A percentile compares a stretch with the other conserved stretches of the same genome.
phyloP scores from a whole-genome alignment of 2,113 vertebrate species.

The Cyprinodon tularosa region DNA sequence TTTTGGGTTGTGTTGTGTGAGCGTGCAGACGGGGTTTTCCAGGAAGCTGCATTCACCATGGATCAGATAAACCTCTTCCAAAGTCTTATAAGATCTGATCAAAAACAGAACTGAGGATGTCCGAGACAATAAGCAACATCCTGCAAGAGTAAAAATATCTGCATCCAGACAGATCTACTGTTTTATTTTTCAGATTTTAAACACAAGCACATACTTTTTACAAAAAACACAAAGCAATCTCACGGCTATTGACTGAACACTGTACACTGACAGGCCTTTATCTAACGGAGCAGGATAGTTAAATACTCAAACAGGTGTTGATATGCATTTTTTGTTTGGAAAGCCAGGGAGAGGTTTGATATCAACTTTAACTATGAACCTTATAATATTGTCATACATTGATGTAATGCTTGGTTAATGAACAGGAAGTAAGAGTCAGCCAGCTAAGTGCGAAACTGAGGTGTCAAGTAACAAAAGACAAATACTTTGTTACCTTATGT shows the following conservation, averaged over 20 bases:
- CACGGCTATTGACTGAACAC: background rate
- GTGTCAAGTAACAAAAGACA: too few relatives aligned
- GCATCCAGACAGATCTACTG: background rate
- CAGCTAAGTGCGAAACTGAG: too few relatives aligned
- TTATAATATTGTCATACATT: background rate
- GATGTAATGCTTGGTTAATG: too few relatives aligned
- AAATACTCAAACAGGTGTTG: too few relatives aligned
- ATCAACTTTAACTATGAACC: background rate
- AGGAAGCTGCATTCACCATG: slow-evolving; percentile 51
- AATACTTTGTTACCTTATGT: too few relatives aligned
- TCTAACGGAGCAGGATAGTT: too few relatives aligned
- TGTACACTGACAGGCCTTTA: too few relatives aligned
- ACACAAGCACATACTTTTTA: background rate
- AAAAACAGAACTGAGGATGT: slow-evolving; percentile 1
- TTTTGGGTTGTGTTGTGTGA: slow-evolving; percentile 13
- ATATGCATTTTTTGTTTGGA: too few relatives aligned
- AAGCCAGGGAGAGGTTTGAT: background rate
- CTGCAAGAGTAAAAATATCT: background rate
- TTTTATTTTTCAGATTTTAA: background rate
- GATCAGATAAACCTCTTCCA: slow-evolving; percentile 53
- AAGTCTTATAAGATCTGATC: slow-evolving; percentile 21
- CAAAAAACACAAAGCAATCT: background rate
- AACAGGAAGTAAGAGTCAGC: background rate
- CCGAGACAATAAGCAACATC: background rate
- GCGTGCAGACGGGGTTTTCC: slow-evolving; percentile 31